Base-by-base conservation (phyloP, 2,888 invertebrate species). In the Pollenia amentaria region DNA sequence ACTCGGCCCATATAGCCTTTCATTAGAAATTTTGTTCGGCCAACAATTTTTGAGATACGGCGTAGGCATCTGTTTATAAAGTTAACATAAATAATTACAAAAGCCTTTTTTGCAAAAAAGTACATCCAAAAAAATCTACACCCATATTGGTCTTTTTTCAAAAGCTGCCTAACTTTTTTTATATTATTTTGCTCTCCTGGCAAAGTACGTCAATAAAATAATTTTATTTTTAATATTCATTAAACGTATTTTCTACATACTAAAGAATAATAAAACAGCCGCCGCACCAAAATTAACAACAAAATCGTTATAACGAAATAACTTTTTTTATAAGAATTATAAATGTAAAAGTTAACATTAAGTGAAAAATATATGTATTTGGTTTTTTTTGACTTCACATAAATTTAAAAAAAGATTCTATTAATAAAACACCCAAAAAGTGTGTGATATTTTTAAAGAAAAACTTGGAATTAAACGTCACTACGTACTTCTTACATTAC, bases 131-230 rank as follows among this genome's bases (percentile, higher is more conserved):
- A n/a, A n/a, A n/a, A 60, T 21, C 11, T 60, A 60, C 38, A 60
- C 60, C 12, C 46, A 60, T 60, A 29, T 29, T 44, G 46, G 9
- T 8, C 29, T 11, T 38, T 29, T 29, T 29, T 44, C 16, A 29
- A 0, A 51, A 14, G 16, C 18, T 16, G n/a, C 18, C 53, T 16
- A 0, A 7, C 16, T 46, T 40, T 16, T 3, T 2, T 53, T 76
- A 6, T 6, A 29, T 29, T 29, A 3, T 53, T 42, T 42, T 40
- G 38, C 8, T 44, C 29, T 65, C 48, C 44, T 40, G 57, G n/a
- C 57, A 75, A 81, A 65, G 64, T 57, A 38, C 83, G 77, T 84
- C 83, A 84, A 72, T 84, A 72, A 65, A 84, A 72, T 55, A 40
- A n/a, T n/a, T 64, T 48, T 14, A 64, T 55, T 72, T 72, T 84